These are phyloP conservation scores for Chrysaora quinquecirrha DNA, from an alignment of 30 jellyfish, hydroid and myxozoan species.

Conservation along the genomic window DNA sequence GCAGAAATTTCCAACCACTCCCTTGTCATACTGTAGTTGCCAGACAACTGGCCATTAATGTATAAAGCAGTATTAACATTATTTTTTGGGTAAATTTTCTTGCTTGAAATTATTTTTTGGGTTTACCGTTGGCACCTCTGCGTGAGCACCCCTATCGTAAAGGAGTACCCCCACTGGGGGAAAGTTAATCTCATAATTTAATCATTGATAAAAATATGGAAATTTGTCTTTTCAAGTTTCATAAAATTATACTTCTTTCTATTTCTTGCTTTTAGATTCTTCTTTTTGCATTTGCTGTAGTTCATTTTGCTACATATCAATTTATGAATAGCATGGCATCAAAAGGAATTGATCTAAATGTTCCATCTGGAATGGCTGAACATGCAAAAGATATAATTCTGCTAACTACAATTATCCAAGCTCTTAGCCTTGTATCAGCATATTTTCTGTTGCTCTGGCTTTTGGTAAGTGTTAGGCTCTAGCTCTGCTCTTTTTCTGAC, in stretches of 20 bases:
- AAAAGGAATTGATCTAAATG: conserved; percentile 82
- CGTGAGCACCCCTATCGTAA: too few relatives aligned
- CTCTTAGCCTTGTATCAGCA: conserved; percentile 69
- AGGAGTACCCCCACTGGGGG: too few relatives aligned
- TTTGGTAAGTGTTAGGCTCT: conserved; percentile 53
- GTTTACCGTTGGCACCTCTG: too few relatives aligned
- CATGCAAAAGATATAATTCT: conserved; percentile 87
- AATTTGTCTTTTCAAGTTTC: background rate
- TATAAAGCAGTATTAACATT: too few relatives aligned
- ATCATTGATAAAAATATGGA: too few relatives aligned
- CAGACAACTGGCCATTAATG: too few relatives aligned
- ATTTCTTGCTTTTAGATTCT: conserved; percentile 43
- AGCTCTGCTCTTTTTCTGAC: background rate
- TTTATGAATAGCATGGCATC: conserved; percentile 78
- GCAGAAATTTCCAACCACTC: too few relatives aligned
- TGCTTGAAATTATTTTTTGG: too few relatives aligned
- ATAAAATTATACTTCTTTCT: background rate
- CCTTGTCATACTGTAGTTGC: too few relatives aligned
- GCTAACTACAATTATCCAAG: conserved; percentile 79
- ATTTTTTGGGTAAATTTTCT: too few relatives aligned
- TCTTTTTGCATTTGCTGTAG: conserved; percentile 33
- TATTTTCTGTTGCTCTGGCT: conserved; percentile 76
- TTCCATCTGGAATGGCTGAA: conserved; percentile 93
- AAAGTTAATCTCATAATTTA: too few relatives aligned
- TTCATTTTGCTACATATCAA: conserved; percentile 66